Conservation (phyloP, 2,888 invertebrate species). For the Drosophila melanosoma region DNA sequence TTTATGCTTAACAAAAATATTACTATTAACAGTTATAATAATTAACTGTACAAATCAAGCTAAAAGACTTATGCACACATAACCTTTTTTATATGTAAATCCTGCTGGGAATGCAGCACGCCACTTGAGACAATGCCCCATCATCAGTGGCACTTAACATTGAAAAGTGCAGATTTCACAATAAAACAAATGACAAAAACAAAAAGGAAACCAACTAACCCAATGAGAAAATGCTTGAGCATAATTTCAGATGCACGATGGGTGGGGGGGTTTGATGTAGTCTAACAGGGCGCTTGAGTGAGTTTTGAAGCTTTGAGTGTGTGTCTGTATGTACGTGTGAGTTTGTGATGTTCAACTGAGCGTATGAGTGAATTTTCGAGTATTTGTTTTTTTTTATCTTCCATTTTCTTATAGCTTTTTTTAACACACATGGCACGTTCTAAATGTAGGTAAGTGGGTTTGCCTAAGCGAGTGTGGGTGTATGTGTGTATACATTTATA, state of each 20-base stretch:
- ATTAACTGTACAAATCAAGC: background rate
- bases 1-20: background rate
- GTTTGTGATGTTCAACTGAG: conserved; percentile 39
- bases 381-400: conserved; percentile 27
- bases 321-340: conserved; percentile 57
- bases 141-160: conserved; percentile 42
- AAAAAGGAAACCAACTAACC: conserved; percentile 11
- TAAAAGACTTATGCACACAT: background rate
- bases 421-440: conserved; percentile 65
- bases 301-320: conserved; percentile 67
- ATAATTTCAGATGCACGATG: background rate
- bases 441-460: conserved; percentile 71
- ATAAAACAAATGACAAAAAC: conserved; percentile 27
- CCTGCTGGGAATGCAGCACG: background rate
- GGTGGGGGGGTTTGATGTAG: background rate
- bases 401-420: conserved; percentile 31
- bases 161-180: conserved; percentile 36
- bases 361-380: conserved; percentile 56
- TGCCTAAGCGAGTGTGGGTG: conserved; percentile 25
- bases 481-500: conserved; percentile 15
- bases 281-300: conserved; percentile 46
- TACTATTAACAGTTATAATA: background rate
- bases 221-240: conserved; percentile 35
- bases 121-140: conserved; percentile 10
- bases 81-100: background rate